phyloP scores from a whole-genome alignment of 2,113 vertebrate species.

The Tonatia bakeri region DNA sequence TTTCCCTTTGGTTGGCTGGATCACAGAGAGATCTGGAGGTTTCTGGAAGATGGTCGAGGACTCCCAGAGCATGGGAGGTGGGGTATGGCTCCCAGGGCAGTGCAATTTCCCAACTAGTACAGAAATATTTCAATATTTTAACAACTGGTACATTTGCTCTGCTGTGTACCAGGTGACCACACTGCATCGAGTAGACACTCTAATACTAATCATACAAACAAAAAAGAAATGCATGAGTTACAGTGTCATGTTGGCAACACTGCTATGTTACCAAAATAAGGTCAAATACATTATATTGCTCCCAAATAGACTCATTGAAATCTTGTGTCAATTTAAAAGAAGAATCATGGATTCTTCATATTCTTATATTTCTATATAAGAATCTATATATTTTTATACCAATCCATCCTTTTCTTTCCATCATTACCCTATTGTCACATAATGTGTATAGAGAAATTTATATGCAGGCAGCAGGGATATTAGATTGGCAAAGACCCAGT shows the following conservation, averaged over 20 bases:
- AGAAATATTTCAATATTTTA: not conserved
- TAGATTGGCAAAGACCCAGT: not conserved
- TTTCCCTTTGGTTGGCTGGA: not conserved
- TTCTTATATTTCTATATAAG: too few species aligned
- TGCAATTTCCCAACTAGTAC: not conserved
- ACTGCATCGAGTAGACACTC: not conserved
- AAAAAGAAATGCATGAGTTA: constrained; percentile 23
- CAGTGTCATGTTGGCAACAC: not conserved
- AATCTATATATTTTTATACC: not conserved
- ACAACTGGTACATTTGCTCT: not conserved
- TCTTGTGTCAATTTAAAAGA: constrained; percentile 6
- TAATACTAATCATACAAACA: not conserved
- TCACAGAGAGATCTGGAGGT: not conserved
- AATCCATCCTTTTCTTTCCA: not conserved
- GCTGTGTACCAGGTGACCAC: not conserved
- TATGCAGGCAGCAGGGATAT: not conserved
- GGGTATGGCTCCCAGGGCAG: not conserved
- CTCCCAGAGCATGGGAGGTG: not conserved
- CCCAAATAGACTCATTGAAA: not conserved
- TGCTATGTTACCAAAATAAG: not conserved
- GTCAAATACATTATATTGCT: not conserved
- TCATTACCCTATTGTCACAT: not conserved
- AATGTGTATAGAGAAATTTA: not conserved
- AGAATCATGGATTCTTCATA: not conserved
- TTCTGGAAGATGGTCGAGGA: not conserved